Conservation (phyloP, 2,797 vertebrate species). For the Lycodopsis pacificus region DNA sequence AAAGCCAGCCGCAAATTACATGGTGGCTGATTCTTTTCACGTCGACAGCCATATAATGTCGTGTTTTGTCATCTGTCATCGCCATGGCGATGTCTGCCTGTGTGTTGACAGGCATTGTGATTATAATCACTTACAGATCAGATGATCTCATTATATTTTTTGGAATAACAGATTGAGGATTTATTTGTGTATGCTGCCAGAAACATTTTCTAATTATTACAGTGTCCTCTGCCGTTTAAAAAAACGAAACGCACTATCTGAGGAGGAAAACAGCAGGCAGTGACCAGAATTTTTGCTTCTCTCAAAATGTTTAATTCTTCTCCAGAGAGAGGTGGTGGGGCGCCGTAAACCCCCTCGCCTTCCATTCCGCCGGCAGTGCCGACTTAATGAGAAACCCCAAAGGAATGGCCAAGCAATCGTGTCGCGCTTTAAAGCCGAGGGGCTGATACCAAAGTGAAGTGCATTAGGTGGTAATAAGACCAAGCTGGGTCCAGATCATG, state of each 20-base stretch:
- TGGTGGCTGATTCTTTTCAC: not conserved
- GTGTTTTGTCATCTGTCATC: constrained; percentile 4
- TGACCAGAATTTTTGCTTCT: constrained; percentile 26
- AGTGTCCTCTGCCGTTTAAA: constrained; percentile 2
- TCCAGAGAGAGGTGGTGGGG: constrained; percentile 24
- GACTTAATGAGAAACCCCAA: constrained; percentile 67
- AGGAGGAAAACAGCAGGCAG: constrained; percentile 10
- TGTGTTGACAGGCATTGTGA: constrained; percentile 42
- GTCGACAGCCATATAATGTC: not conserved
- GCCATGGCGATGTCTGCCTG: constrained; percentile 27
- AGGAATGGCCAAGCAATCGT: constrained; percentile 57
- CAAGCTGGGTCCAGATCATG: constrained; percentile 66
- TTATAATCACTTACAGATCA: constrained; percentile 35
- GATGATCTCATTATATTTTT: constrained; percentile 41
- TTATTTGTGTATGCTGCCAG: not conserved
- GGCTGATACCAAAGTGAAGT: constrained; percentile 51
- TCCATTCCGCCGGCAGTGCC: constrained; percentile 43
- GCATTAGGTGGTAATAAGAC: constrained; percentile 73
- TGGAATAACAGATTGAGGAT: constrained; percentile 30
- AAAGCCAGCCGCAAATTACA: constrained; percentile 14
- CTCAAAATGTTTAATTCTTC: constrained; percentile 42
- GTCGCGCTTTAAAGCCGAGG: constrained; percentile 29
- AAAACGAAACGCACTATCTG: not conserved
- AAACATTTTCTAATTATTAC: constrained; percentile 45
- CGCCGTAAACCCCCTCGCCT: constrained; percentile 9